Evolutionary conservation across 2,113 vertebrate species (phyloP).

Genomic region (Chaetodon trifascialis): DNA sequence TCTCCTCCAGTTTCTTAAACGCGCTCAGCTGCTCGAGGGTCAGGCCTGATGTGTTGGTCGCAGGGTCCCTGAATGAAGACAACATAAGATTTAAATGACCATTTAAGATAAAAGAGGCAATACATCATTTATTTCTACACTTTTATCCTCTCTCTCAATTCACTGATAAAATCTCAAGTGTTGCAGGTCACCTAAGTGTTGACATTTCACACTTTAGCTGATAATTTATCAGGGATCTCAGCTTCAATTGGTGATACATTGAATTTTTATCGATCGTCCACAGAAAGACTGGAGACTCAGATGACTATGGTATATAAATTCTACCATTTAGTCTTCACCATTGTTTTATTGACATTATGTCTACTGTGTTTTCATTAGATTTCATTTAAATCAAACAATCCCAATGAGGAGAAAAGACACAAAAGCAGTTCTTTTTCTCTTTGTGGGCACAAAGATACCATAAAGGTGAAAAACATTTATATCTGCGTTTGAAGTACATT

Average conservation of each 20-base stretch:
- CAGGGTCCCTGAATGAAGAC: constrained; percentile 82
- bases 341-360: not conserved
- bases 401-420: not conserved
- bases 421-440: not conserved
- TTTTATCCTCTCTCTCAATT: not conserved
- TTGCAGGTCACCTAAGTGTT: not conserved
- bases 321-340: not conserved
- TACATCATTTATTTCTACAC: not conserved
- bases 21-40: constrained; percentile 84
- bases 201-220: not conserved
- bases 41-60: constrained; percentile 83
- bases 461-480: not conserved
- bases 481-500: constrained; percentile 17
- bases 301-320: not conserved
- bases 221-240: not conserved
- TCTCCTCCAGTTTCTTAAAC: constrained; percentile 91
- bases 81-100: not conserved
- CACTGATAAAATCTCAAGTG: not conserved
- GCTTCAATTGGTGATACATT: not conserved
- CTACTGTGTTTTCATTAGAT: not conserved
- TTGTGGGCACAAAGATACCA: not conserved
- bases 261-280: not conserved
- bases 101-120: not conserved
- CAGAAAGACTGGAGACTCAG: not conserved
- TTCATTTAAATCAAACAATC: not conserved